Conservation (phyloP, 92 coral and sea anemone species). For the Siderastrea siderea region DNA sequence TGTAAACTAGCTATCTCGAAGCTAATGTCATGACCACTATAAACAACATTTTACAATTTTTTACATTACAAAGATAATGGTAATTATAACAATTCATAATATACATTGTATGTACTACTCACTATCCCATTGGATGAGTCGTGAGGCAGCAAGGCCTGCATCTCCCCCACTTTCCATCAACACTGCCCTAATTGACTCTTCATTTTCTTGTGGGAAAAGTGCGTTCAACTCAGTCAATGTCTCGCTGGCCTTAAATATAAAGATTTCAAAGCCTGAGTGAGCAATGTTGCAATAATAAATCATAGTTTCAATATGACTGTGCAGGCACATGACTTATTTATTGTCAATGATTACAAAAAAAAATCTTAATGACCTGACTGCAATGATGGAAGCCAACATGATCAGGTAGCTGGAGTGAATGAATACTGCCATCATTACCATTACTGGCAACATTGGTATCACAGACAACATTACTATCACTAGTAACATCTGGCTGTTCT, state of each 20-base stretch:
- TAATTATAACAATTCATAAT: too few species aligned
- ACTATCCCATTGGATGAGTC: constrained; percentile 6
- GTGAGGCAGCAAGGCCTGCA: constrained; percentile 5
- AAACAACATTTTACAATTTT: too few species aligned
- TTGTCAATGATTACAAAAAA: neutral
- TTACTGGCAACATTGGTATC: neutral
- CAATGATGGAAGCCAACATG: neutral
- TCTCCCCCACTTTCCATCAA: constrained; percentile 13
- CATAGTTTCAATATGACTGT: neutral
- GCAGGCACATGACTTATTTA: neutral
- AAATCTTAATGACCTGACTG: constrained; percentile 1
- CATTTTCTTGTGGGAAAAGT: constrained; percentile 18
- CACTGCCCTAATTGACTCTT: constrained; percentile 19
- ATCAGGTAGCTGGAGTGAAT: neutral
- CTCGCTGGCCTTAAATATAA: neutral
- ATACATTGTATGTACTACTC: neutral
- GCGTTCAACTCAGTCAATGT: constrained; percentile 21
- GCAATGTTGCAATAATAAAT: neutral
- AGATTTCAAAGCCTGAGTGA: neutral
- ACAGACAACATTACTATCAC: neutral
- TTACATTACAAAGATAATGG: too few species aligned
- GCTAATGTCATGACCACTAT: too few species aligned
- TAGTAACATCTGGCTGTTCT: neutral
- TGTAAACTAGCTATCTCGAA: too few species aligned
- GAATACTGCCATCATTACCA: constrained; percentile 3